Percentiles rank a stretch among this genome's conserved stretches.
Conservation (phyloP, 1,140 invertebrate genomes). For the Microplitis demolitor region DNA sequence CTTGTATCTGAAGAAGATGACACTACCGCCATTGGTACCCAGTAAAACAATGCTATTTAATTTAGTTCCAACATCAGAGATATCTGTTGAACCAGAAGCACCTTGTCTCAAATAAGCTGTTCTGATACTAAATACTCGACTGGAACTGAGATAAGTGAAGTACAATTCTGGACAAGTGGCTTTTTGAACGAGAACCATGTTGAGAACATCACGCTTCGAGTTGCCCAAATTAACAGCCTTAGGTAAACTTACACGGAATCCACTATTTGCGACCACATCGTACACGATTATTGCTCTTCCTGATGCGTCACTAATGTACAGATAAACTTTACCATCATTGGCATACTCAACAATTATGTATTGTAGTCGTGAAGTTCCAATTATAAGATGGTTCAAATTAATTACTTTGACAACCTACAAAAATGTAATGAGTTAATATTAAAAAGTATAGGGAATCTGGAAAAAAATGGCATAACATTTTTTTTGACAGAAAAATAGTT, state of each 20-base stretch:
- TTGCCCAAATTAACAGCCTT: slow-evolving; percentile 53
- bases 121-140: slow-evolving; percentile 65
- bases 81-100: slow-evolving; percentile 49
- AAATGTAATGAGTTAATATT: background rate
- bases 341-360: slow-evolving; percentile 68
- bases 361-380: slow-evolving; percentile 65
- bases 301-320: slow-evolving; percentile 66
- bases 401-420: slow-evolving; percentile 64
- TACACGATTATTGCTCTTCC: slow-evolving; percentile 66
- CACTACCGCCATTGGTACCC: slow-evolving; percentile 65
- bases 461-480: no score
- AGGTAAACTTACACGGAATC: slow-evolving; percentile 64
- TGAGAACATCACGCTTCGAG: slow-evolving; percentile 63
- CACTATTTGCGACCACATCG: slow-evolving; percentile 59
- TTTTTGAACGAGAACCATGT: slow-evolving; percentile 62
- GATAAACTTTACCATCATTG: slow-evolving; percentile 51
- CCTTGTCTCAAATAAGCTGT: slow-evolving; percentile 59
- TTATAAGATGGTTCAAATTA: slow-evolving; percentile 63
- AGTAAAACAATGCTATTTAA: slow-evolving; percentile 64
- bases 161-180: slow-evolving; percentile 61
- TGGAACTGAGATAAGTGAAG: slow-evolving; percentile 66
- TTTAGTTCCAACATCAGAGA: slow-evolving; percentile 64
- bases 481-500: no score
- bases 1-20: slow-evolving; percentile 63
- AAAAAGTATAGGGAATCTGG: no score